phyloP scores from a whole-genome alignment of 1,140 invertebrate species.

The Apis cerana region DNA sequence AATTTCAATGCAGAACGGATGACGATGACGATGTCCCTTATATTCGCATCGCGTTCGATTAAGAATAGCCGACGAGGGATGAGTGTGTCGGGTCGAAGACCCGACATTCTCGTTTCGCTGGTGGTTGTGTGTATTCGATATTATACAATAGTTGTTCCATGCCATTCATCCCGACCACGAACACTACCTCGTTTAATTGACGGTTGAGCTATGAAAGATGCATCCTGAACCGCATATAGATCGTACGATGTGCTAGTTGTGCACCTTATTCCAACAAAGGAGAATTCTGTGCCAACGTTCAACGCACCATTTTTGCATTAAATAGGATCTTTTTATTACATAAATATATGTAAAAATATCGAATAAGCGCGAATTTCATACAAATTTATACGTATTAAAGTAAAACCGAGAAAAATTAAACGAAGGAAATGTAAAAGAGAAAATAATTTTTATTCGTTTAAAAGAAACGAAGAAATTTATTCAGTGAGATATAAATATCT shows the following conservation, averaged over 20 bases:
- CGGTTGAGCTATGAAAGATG: constrained; percentile 18
- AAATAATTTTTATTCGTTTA: not conserved
- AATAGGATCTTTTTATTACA: not conserved
- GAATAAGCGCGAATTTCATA: not conserved
- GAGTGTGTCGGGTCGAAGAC: constrained; percentile 34
- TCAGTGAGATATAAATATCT: not conserved
- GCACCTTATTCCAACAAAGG: not conserved
- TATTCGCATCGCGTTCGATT: constrained; percentile 12
- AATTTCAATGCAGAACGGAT: not conserved
- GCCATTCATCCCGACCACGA: constrained; percentile 36
- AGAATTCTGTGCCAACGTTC: not conserved
- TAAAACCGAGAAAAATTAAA: too few relatives aligned
- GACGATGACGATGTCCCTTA: constrained; percentile 12
- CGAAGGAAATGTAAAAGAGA: not conserved
- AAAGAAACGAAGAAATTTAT: not conserved
- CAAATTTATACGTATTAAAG: not conserved
- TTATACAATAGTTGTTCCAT: constrained; percentile 34
- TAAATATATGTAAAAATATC: too few relatives aligned
- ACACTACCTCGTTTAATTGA: constrained; percentile 15
- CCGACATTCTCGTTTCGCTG: constrained; percentile 30
- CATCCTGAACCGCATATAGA: not conserved
- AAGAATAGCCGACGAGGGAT: constrained; percentile 26
- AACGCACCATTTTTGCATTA: not conserved
- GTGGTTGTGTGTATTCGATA: not conserved
- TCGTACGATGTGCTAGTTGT: not conserved